Conservation (phyloP, 2,888 invertebrate species). For the Microplitis deprimator region DNA sequence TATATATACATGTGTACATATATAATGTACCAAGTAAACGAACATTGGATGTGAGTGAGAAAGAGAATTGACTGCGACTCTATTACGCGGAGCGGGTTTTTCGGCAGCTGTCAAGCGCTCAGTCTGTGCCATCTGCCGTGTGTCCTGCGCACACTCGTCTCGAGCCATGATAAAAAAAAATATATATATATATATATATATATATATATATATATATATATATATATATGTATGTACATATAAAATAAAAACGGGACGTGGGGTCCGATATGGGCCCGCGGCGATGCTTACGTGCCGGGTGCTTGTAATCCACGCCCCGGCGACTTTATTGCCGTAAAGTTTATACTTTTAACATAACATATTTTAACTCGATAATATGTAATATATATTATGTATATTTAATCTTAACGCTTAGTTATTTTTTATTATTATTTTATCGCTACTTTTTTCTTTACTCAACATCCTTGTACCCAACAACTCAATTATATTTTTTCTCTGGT, state of each 20-base stretch:
- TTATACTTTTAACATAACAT: slow-evolving; percentile 6
- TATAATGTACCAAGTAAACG: slow-evolving; percentile 15
- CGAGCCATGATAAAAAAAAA: background rate
- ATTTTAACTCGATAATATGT: background rate
- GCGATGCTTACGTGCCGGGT: slow-evolving; percentile 36
- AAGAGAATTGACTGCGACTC: slow-evolving; percentile 41
- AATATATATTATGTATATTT: background rate
- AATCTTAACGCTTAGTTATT: background rate
- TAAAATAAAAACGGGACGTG: slow-evolving; percentile 43
- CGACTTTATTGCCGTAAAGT: slow-evolving; percentile 26
- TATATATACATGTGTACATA: slow-evolving; percentile 26
- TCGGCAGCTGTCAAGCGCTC: slow-evolving; percentile 61
- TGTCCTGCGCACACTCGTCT: slow-evolving; percentile 57
- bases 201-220: background rate
- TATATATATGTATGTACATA: slow-evolving; percentile 12
- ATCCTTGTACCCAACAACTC: background rate
- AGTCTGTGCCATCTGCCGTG: slow-evolving; percentile 62
- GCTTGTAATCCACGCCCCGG: slow-evolving; percentile 33
- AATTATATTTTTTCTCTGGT: background rate
- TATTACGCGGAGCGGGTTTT: slow-evolving; percentile 53
- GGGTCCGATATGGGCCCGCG: slow-evolving; percentile 45
- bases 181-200: background rate
- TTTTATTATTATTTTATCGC: background rate
- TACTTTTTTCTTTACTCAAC: background rate
- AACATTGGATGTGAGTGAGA: slow-evolving; percentile 13